Evolutionary conservation across 2,113 vertebrate genomes (phyloP), one percentile per base, ranked within the genome.

Genomic region (Stercorarius parasiticus): DNA sequence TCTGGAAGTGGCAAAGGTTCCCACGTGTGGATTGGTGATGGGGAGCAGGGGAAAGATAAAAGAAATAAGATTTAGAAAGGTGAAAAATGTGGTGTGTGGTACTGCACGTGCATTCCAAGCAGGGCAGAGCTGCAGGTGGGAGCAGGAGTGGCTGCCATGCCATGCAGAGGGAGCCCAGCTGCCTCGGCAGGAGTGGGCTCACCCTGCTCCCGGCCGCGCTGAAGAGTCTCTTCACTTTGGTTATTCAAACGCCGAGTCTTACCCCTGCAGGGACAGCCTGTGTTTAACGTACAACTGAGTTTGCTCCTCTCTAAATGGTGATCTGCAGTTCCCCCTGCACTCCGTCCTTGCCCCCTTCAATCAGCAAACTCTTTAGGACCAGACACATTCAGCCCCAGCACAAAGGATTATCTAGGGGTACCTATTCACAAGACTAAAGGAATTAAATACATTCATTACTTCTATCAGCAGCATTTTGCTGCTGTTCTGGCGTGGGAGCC

Each of bases 121-220:
- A 55, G 64, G 20, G 7, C n/a, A 6, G 59, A 23, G 9, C 45
- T 38, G 50, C 18, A 5, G 56, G 26, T 14, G 53, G 36, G 32
- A 38, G 58, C 45, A 73, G 76, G 55, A 34, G 30, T 1, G 25
- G 29, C 29, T 42, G 53, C 14, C 13, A 2, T 1, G 34, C 59
- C 36, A 25, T 17, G 18, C 38, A 11, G 70, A 58, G 55, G 18
- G 22, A 65, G 13, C 25, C 38, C 13, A 32, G 55, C 17, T 25
- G 4, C 25, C 18, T 27, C 3, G 13, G 7, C 30, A 72, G 22
- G 8, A 45, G 26, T 2, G 23, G 23, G 15, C 34, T 43, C 38
- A 20, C 5, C 43, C 67, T 69, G 40, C 34, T 69, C 42, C 9
- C 0, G 0, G 4, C 30, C 9, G 9, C 42, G 7, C 1, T 29